phyloP scores from a whole-genome alignment of 1,140 invertebrate species.

The Drosophila pandora region DNA sequence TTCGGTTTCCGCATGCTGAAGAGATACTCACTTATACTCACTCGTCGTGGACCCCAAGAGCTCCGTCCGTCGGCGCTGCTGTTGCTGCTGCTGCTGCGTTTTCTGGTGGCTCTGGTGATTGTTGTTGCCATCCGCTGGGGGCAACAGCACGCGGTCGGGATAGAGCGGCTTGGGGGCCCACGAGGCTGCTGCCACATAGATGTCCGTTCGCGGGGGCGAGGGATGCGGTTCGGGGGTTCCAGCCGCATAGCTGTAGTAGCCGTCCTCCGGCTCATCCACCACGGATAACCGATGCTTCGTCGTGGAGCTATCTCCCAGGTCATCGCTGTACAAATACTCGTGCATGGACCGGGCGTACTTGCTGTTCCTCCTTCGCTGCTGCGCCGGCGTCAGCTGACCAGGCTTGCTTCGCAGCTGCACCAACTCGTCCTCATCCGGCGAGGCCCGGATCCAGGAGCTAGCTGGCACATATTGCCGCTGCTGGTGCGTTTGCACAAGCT shows the following conservation, averaged over 20 bases:
- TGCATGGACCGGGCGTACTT: conserved; percentile 77
- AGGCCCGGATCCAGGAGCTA: conserved; percentile 68
- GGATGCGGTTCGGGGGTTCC: conserved; percentile 65
- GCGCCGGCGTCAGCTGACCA: conserved; percentile 57
- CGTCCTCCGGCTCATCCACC: conserved; percentile 76
- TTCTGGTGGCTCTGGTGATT: conserved; percentile 35
- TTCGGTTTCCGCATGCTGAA: conserved; percentile 45
- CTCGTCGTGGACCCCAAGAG: conserved; percentile 81
- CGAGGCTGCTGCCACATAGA: conserved; percentile 86
- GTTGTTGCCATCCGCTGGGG: conserved; percentile 42
- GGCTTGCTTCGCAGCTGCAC: conserved; percentile 19
- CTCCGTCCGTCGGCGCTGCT: conserved; percentile 64
- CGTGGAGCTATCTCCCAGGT: conserved; percentile 25
- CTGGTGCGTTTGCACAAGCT: conserved; percentile 69
- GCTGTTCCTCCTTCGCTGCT: conserved; percentile 63
- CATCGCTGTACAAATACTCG: conserved; percentile 76
- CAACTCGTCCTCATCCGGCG: conserved; percentile 54
- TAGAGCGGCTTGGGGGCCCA: conserved; percentile 87
- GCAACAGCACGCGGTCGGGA: conserved; percentile 77
- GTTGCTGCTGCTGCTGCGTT: conserved; percentile 22
- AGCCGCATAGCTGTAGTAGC: conserved; percentile 77
- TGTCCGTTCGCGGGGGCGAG: conserved; percentile 74
- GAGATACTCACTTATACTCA: conserved; percentile 81
- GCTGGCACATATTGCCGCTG: conserved; percentile 68
- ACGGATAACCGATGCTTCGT: conserved; percentile 63